Evolutionary conservation across 1,140 invertebrate species (phyloP), one percentile per base, ranked within the genome.

Genomic region (Microplitis mediator): DNA sequence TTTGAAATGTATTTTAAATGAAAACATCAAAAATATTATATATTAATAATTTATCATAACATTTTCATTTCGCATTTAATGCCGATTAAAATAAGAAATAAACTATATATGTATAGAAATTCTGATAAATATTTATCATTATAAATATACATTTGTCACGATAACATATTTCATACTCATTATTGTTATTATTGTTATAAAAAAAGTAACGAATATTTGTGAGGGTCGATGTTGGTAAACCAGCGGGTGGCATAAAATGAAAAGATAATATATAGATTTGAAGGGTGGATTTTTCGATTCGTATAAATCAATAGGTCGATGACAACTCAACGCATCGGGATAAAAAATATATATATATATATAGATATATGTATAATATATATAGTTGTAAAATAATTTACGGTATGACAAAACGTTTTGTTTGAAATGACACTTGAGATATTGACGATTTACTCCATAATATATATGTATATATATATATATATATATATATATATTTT

Each of bases 321-420:
- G 68, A 69, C 68, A 69, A 69, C 9, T n/a, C 14, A 39, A 13
- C 32, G 9, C 23, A 34, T 69, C 68, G 50, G 60, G 58, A 39
- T 61, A 35, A 4, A 9, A 35, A 45, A 23, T 23, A 23, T 23
- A 23, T 23, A 35, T 60, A 23, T 23, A 23, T 23, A 23, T 23
- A 23, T 23, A 23, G 23, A 23, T 23, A 23, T 23, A 23, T 61
- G 56, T 8, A 9, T 13, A 35, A 23, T 13, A 45, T 45, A 45
- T 45, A 35, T 60, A 23, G 5, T 14, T n/a, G 39, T 60, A 4
- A 31, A 62, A 69, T 62, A 69, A 69, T 69, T 69, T 58, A 69
- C 36, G 23, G 11, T 50, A 14, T 31, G 65, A 68, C 65, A 68
- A 58, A 68, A 50, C 65, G 65, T 54, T 66, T 68, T 68, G 54